A percentile compares a stretch with the other conserved stretches of the same genome.
phyloP scores from a whole-genome alignment of 37 sponge, comb jelly and placozoan genomes.

The Hormiphora californensis region DNA sequence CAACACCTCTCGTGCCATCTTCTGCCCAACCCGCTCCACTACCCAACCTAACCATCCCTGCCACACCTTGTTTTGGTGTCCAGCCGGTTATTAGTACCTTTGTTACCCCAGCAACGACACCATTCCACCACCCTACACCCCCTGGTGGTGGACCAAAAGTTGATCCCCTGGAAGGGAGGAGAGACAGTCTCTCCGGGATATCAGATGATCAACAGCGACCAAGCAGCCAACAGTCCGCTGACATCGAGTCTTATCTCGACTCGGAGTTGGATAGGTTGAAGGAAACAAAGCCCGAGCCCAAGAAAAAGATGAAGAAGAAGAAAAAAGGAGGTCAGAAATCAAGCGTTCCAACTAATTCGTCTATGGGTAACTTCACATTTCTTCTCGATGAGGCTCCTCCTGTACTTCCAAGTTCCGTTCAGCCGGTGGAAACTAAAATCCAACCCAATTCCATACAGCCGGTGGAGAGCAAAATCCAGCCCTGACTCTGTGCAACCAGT shows the following conservation, averaged over 20 bases:
- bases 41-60: no score
- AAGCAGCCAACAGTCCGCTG: not conserved
- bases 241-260: not conserved
- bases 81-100: not conserved
- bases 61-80: no score
- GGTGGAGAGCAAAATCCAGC: not conserved
- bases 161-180: no score
- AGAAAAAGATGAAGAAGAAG: not conserved
- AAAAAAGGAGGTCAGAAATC: no score
- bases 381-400: not conserved
- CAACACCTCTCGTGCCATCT: no score
- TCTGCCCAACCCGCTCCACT: no score
- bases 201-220: not conserved
- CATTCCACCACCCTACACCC: not conserved
- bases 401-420: not conserved
- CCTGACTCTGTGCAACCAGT: no score
- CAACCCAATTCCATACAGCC: not conserved
- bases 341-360: not conserved
- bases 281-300: not conserved
- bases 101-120: not conserved
- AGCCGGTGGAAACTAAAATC: not conserved
- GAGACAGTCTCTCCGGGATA: not conserved
- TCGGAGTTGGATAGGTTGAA: not conserved
- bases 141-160: conserved; percentile 2
- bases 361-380: not conserved